Percentiles rank a stretch among this genome's conserved stretches.
phyloP scores from a whole-genome alignment of 2,113 vertebrate species.

The Paratilapia polleni region DNA sequence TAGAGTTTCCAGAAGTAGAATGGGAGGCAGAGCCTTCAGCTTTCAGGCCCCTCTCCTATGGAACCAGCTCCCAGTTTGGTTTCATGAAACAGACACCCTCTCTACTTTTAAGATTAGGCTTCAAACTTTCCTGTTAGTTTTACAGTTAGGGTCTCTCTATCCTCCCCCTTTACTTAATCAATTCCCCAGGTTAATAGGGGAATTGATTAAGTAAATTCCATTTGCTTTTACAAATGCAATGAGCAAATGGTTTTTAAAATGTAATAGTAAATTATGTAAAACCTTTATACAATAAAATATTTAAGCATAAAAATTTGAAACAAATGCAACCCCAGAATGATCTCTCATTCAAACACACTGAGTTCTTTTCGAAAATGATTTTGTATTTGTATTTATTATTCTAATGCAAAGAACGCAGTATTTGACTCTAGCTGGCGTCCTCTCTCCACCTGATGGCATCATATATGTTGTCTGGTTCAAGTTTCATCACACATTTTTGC shows the following conservation, averaged over 20 bases:
- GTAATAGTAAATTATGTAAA: slow-evolving; percentile 28
- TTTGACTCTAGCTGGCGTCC: background rate
- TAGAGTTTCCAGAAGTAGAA: too few relatives aligned
- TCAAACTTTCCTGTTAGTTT: too few relatives aligned
- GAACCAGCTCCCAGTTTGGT: background rate
- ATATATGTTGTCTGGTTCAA: background rate
- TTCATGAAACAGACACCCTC: background rate
- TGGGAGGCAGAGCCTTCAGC: too few relatives aligned
- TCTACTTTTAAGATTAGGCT: too few relatives aligned
- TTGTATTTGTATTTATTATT: background rate
- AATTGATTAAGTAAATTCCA: too few relatives aligned
- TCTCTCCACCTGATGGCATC: background rate
- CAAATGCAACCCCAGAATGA: background rate
- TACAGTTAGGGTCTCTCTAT: background rate
- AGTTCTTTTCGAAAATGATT: background rate
- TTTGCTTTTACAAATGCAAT: background rate
- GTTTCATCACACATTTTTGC: background rate
- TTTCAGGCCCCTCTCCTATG: background rate
- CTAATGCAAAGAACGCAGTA: background rate
- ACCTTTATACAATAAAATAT: slow-evolving; percentile 22
- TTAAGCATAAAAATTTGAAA: background rate
- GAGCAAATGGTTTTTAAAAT: background rate
- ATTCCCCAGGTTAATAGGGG: background rate
- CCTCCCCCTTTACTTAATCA: background rate
- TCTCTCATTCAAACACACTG: background rate